Conservation (phyloP, 2,797 vertebrate species). For the Geotrypetes seraphini region DNA sequence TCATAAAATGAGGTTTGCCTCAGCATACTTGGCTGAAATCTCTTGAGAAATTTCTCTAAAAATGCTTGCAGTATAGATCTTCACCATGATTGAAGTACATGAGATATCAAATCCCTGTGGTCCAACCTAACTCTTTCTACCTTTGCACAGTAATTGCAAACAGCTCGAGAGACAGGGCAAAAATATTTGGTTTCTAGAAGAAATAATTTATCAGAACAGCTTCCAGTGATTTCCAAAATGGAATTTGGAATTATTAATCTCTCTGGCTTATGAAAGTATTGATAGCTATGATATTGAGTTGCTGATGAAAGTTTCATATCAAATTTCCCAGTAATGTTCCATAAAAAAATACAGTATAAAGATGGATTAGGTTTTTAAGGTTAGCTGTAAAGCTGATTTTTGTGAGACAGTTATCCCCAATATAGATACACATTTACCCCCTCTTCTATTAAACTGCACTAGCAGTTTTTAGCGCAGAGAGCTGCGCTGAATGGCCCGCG, state of each 20-base stretch:
- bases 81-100: conserved; percentile 4
- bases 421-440: too few species aligned
- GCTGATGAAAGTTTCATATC: not conserved
- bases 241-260: conserved; percentile 8
- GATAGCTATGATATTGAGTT: conserved; percentile 2
- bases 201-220: conserved; percentile 15
- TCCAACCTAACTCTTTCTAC: conserved; percentile 7
- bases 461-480: too few species aligned
- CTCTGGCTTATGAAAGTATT: conserved; percentile 6
- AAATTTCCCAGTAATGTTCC: not conserved
- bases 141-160: not conserved
- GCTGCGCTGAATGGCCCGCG: too few species aligned
- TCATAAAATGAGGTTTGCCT: conserved; percentile 5
- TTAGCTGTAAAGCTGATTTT: not conserved
- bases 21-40: not conserved
- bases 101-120: conserved; percentile 6
- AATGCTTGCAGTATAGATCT: conserved; percentile 7
- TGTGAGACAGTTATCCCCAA: not conserved
- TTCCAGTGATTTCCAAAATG: conserved; percentile 13
- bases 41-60: conserved; percentile 21
- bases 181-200: conserved; percentile 13
- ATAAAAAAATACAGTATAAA: not conserved
- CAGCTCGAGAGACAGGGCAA: conserved; percentile 7
- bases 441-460: too few species aligned
- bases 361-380: not conserved